Percentiles rank a stretch among this genome's conserved stretches.
phyloP scores from a whole-genome alignment of 2,113 vertebrate genomes.

The Serinus canaria region DNA sequence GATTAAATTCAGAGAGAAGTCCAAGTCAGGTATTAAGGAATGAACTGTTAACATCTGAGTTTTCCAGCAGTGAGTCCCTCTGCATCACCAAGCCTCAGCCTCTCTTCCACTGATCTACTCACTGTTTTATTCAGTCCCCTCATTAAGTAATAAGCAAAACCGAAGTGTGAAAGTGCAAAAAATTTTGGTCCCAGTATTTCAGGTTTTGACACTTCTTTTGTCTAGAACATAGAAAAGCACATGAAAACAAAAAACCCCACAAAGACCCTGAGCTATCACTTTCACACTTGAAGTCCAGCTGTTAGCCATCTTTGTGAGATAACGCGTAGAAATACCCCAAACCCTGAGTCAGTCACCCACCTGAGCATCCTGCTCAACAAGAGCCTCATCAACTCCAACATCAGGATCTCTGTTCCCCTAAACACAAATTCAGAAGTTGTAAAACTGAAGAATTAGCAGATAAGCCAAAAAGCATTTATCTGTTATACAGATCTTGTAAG shows the following conservation, averaged over 20 bases:
- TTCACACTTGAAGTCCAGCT: background rate
- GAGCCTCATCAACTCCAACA: conserved; percentile 69
- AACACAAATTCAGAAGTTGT: background rate
- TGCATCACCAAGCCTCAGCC: background rate
- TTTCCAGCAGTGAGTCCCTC: background rate
- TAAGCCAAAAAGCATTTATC: background rate
- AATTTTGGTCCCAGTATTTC: background rate
- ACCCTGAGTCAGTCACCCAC: conserved; percentile 60
- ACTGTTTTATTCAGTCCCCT: background rate
- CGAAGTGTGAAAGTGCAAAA: fast-evolving
- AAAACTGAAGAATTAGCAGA: background rate
- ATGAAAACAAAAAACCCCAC: background rate
- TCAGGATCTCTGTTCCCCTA: conserved; percentile 87
- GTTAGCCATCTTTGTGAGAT: background rate
- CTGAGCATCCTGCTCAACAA: conserved; percentile 91
- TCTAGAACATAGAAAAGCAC: background rate
- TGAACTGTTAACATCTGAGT: background rate
- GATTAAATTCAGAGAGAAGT: background rate
- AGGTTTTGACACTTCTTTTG: background rate
- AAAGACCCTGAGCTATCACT: background rate
- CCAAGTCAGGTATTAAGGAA: background rate
- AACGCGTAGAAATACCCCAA: background rate
- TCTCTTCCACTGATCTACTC: background rate
- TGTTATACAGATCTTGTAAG: background rate
- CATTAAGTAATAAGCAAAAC: background rate